Base-by-base conservation (phyloP, 1,140 invertebrate species). In the Anoplophora glabripennis region DNA sequence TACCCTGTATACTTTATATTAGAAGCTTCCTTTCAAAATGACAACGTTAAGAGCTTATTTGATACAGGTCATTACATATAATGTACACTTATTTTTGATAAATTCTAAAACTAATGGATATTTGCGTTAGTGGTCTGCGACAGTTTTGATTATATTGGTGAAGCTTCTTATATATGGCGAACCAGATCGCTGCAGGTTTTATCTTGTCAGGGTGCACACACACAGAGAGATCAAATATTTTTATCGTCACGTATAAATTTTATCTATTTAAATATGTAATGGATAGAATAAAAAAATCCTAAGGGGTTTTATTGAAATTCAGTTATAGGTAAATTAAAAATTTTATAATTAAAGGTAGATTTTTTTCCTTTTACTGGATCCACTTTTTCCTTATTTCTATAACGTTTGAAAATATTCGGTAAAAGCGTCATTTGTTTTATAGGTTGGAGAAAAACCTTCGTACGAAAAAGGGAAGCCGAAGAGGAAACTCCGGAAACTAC, bases 401-500 rank as follows among this genome's bases (percentile, higher is more conserved):
- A 40, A 4, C 2, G 2, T 3, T 40, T 7, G 2, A 8, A 3
- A 12, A 12, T 12, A 40, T 33, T 49, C 5, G 10, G n/a, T 42
- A 45, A 17, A 17, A 33, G 53, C 37, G 41, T 67, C 66, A 57
- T 44, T 63, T 72, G 64, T 67, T 67, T 75, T 81, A 7, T 73
- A 89, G 87, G 75, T 82, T 89, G 72, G 82, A 83, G 59, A 88
- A 88, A 79, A 87, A 89, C 76, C 80, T 89, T 59, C 76, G 78
- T 64, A 87, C 86, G 59, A 79, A 82, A 59, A 88, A 89, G 80
- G 88, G 87, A 51, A 89, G 88, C 72, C 80, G 88, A 59, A 79
- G 84, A 57, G 89, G 86, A 65, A 90, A 90, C 77, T 81, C 86
- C 74, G 89, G 86, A 69, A 91, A 91, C 78, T 80, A 84, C 38